Evolutionary conservation across 2,888 invertebrate species (phyloP), one percentile per base, ranked within the genome.

Genomic region (Xestoiulus laeticollis): DNA sequence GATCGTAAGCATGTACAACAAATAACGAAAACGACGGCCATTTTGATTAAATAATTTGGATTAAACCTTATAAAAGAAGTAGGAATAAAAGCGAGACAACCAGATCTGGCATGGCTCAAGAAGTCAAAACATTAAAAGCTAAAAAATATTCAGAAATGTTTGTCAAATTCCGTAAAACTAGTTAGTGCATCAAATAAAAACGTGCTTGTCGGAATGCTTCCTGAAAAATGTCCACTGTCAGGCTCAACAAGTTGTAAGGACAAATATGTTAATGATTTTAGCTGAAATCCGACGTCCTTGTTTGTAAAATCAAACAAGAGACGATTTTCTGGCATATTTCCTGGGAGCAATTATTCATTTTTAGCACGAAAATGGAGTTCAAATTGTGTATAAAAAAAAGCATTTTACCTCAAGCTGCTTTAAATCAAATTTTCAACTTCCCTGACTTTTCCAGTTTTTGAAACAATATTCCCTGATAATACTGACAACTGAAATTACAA

Each of bases 1-100:
- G 78, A 78, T 78, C 78, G 78, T 30, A 30, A 78, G 10, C 30
- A 30, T 30, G 30, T 78, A 78, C 78, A 30, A 78, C 78, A 78
- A 78, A 78, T 78, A 78, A 14, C 26, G 26, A 78, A 26, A 78
- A 78, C 78, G 78, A 30, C 78, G 78, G 78, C 78, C 78, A 78
- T 78, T 30, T 78, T 78, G 78, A 78, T 78, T 78, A 30, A 78
- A 78, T 78, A 78, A 78, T 78, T 78, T 78, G 30, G 78, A 78
- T 78, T 78, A 78, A 78, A 78, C 30, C 78, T 78, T 16, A 32
- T 30, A 78, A 16, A 78, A 78, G 78, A 26, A 78, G 78, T 78
- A 30, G 78, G 78, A 38, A 78, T 30, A 78, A 78, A 78, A 30
- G 78, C 30, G 30, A 78, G 78, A 30, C 78, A 78, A 78, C 78